Evolutionary conservation across 2,888 invertebrate genomes (phyloP), one percentile per base, ranked within the genome.

Genomic region (Troglohyphantes excavatus): DNA sequence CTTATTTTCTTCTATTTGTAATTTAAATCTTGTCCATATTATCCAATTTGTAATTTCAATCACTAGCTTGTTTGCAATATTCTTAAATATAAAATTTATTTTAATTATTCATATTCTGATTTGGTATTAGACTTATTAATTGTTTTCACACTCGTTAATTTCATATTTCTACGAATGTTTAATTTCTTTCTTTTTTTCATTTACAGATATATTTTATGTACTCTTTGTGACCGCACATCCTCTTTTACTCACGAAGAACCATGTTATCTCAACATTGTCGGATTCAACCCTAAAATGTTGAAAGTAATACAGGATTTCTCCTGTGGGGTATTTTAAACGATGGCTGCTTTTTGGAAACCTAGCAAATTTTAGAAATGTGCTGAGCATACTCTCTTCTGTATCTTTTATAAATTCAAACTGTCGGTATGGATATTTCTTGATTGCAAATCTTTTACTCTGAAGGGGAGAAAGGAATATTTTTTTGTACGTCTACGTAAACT

Each of bases 241-340:
- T 53, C 90, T 26, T 75, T 90, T 9, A 63, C 85, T 46, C 78
- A 87, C 9, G 90, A 91, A 23, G 89, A 91, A 33, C 70, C 88
- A 5, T 76, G 63, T 39, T 91, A 92, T 79, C 33, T 92, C 29
- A 89, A 92, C 70, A 75, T 89, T 33, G 68, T 95, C 90, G 96
- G 96, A 78, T 94, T 96, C 91, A 95, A 96, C 93, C 95, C 94
- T 65, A 94, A 95, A 92, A 95, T 96, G 83, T 95, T 95, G 61
- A 94, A 94, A 92, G 92, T 96, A 59, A 94, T 96, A 79, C 95
- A 96, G 93, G 95, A 95, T 2, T 96, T 96, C 93, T 94, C 94
- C 27, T 94, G 94, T 92, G 95, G 95, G 84, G 94, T 91, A 81
- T 91, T 90, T 89, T 91, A 88, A 90, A 53, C 63, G 46, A 21